Conservation (phyloP, 2,888 invertebrate species). For the Heliconius charithonia region DNA sequence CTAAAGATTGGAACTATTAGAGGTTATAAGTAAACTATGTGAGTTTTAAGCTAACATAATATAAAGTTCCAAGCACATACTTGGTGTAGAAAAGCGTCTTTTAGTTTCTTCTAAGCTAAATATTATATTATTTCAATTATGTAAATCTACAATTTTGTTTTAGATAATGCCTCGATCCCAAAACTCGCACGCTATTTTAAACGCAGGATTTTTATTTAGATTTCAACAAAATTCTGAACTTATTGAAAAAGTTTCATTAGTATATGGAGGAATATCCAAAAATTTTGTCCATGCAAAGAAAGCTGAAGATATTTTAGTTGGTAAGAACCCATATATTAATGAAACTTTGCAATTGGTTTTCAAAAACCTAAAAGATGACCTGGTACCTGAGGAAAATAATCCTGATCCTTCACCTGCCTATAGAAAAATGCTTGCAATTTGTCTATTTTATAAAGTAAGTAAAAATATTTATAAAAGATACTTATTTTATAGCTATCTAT, state of each 20-base stretch:
- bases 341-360: slow-evolving; percentile 70
- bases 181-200: slow-evolving; percentile 89
- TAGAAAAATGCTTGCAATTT: slow-evolving; percentile 84
- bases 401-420: slow-evolving; percentile 84
- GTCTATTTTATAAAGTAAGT: slow-evolving; percentile 84
- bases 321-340: slow-evolving; percentile 70
- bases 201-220: slow-evolving; percentile 87
- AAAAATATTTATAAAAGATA: neutral
- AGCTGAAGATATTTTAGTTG: slow-evolving; percentile 78
- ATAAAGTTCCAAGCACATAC: no score
- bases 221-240: slow-evolving; percentile 69
- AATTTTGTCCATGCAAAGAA: slow-evolving; percentile 73
- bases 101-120: no score
- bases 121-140: neutral
- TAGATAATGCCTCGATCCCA: slow-evolving; percentile 89
- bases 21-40: no score
- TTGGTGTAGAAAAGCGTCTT: no score
- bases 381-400: slow-evolving; percentile 60
- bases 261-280: slow-evolving; percentile 84
- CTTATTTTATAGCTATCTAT: neutral
- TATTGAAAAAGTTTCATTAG: slow-evolving; percentile 78
- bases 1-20: no score
- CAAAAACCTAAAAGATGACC: slow-evolving; percentile 56
- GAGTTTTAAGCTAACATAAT: no score
- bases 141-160: slow-evolving; percentile 39